Base-by-base conservation (phyloP, 2,113 vertebrate genomes). In the Talpa occidentalis region DNA sequence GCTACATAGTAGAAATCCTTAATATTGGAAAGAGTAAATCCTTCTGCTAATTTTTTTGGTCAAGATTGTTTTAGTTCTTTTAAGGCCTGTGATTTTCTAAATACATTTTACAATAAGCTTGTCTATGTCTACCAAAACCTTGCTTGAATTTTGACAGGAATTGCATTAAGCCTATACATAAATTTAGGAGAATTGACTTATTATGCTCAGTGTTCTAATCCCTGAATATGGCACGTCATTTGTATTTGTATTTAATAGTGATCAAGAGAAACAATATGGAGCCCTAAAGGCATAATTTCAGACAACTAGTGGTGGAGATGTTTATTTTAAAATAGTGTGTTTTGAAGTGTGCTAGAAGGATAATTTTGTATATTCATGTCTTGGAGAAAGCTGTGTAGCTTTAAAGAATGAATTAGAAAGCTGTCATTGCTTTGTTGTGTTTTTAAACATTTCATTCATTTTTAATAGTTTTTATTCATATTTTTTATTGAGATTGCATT, bases 361-460 rank as follows among this genome's bases (percentile, higher is more conserved):
- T 62, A 73, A 79, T 89, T 83, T 26, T 15, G 4, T 70, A 26
- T 42, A 40, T 21, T 72, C 47, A 1, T 42, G 62, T 81, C 24
- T 74, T 76, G 35, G 52, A 92, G 30, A 66, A 81, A 35, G 32
- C 26, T 74, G 10, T n/a, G 16, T 40, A 21, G 49, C 24, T 79
- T 82, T 66, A 59, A 95, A 95, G 49, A 60, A 56, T 56, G 21
- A 9, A 90, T 49, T 82, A 84, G 73, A 83, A 82, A 72, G 35
- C 52, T 54, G 21, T 44, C 73, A 85, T 49, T 64, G 16, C 15
- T 81, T 74, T 86, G 42, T 54, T 67, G 42, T 47, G 6, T 21
- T 77, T 91, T 72, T 42, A 49, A 77, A 56, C 8, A 44, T 88
- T 90, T 64, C 3, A 78, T 21, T n/a, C n/a, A 69, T 49, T 94